These are phyloP conservation scores for rat (Rattus norvegicus) DNA, from an alignment of 2,113 vertebrate genomes.

Conservation along the genomic window GRCr8 NC_086039.1:27008001-27008500, in stretches of 20 bases:
- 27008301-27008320: background rate
- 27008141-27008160: background rate
- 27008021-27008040: background rate
- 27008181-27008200: background rate
- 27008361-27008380: background rate
- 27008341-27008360: conserved; percentile 24
- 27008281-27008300: background rate
- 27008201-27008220: background rate
- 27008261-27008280: conserved; percentile 8
- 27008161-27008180: background rate
- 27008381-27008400: conserved; percentile 7
- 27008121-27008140: background rate
- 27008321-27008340: background rate
- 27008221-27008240: background rate
- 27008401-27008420: background rate
- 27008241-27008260: conserved; percentile 35
- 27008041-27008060: background rate
- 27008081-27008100: background rate
- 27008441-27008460: background rate
- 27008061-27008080: background rate
- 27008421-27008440: background rate
- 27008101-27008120: background rate
- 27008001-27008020: background rate
- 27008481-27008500: conserved; percentile 1
- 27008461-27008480: background rate